phyloP scores from a whole-genome alignment of 1,140 invertebrate species.

The Papilio polyxenes region DNA sequence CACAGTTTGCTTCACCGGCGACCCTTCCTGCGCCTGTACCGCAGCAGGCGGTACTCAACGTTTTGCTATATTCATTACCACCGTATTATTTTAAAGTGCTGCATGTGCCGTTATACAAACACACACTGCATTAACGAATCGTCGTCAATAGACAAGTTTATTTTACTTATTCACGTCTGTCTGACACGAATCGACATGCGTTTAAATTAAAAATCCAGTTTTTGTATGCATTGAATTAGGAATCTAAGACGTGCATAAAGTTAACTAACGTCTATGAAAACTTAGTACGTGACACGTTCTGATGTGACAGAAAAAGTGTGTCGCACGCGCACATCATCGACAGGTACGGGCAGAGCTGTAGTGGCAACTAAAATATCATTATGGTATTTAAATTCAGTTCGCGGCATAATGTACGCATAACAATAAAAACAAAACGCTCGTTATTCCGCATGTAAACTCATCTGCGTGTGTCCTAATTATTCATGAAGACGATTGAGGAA shows the following conservation, averaged over 20 bases:
- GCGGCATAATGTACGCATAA: slow-evolving; percentile 1
- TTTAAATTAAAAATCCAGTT: slow-evolving; percentile 32
- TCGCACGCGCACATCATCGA: slow-evolving; percentile 2
- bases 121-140: slow-evolving; percentile 35
- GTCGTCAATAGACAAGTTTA: slow-evolving; percentile 30
- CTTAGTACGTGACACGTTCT: slow-evolving; percentile 23
- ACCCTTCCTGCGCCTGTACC: slow-evolving; percentile 49
- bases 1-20: slow-evolving; percentile 59
- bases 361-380: slow-evolving; percentile 28
- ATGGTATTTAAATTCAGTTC: slow-evolving; percentile 31
- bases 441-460: slow-evolving; percentile 35
- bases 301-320: slow-evolving; percentile 5
- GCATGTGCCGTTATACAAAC: slow-evolving; percentile 31
- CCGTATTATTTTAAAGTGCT: slow-evolving; percentile 34
- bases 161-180: slow-evolving; percentile 30
- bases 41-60: slow-evolving; percentile 40
- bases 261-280: slow-evolving; percentile 19
- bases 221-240: slow-evolving; percentile 33
- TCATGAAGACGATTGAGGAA: slow-evolving; percentile 62
- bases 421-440: slow-evolving; percentile 32
- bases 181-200: slow-evolving; percentile 24
- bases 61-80: slow-evolving; percentile 29
- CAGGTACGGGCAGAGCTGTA: neutral
- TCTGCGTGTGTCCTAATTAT: slow-evolving; percentile 52
- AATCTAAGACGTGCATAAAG: slow-evolving; percentile 23